Evolutionary conservation across 2,113 vertebrate genomes (phyloP).

Genomic region (Ageneiosus marmoratus): DNA sequence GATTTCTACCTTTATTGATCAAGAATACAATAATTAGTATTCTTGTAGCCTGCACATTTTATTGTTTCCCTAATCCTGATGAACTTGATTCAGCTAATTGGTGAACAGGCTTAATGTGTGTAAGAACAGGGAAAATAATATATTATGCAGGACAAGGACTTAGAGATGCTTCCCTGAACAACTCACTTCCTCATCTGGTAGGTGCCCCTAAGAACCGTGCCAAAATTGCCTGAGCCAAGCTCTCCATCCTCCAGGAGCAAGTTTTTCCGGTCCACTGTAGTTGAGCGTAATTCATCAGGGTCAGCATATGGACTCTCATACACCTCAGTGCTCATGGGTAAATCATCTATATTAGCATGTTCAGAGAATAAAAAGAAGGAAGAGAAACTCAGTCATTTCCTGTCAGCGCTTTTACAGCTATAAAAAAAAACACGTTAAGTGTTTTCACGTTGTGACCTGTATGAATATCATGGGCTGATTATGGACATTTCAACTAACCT

Average conservation of each 20-base stretch:
- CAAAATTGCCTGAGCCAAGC: slow-evolving; percentile 96
- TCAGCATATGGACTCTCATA: slow-evolving; percentile 96
- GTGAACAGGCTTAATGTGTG: not conserved
- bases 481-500: slow-evolving; percentile 22
- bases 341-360: slow-evolving; percentile 65
- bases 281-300: slow-evolving; percentile 88
- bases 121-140: not conserved
- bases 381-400: slow-evolving; percentile 47
- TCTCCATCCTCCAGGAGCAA: slow-evolving; percentile 87
- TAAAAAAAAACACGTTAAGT: not conserved
- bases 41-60: not conserved
- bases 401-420: not conserved
- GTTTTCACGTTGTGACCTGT: not conserved
- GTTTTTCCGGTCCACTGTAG: slow-evolving; percentile 82
- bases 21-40: not conserved
- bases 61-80: not conserved
- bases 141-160: not conserved
- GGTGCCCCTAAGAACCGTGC: slow-evolving; percentile 88
- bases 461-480: not conserved
- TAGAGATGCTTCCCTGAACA: not conserved
- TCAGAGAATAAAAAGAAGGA: not conserved
- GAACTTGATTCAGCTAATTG: not conserved
- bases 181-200: slow-evolving; percentile 93
- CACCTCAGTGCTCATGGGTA: slow-evolving; percentile 93
- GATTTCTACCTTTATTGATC: not conserved